Base-by-base conservation (phyloP, 2,797 vertebrate species). In the Nasua narica region DNA sequence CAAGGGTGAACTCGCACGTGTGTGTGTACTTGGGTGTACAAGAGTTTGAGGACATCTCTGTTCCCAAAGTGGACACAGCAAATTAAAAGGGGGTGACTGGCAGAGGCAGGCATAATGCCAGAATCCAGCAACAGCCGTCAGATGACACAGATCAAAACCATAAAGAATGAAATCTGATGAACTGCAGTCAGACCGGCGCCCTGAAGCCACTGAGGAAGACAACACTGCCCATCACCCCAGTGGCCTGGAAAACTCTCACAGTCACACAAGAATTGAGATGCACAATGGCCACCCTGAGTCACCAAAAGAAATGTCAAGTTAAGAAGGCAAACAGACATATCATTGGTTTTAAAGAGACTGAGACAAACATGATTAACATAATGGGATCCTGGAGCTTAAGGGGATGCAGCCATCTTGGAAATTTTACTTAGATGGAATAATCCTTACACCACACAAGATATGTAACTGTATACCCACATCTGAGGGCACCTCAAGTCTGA, bases 281-380 rank as follows among this genome's bases (percentile, higher is more conserved):
- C 18, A 14, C 25, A n/a, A 6, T 27, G 7, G 81, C 54, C 40
- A 92, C n/a, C 76, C 60, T 78, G 35, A 91, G 65, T 97, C 85
- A 96, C 60, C 69, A 87, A 65, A 97, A 87, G 67, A 95, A 97
- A 93, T 46, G 52, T 77, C 95, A 91, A 58, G n/a, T 79, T 70
- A 91, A 48, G 50, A 85, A 87, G 54, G 27, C 82, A 94, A 83
- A 93, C 37, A 92, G 76, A 95, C 32, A 92, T 9, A 15, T 69
- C 46, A 7, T 10, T n/a, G n/a, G 54, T 83, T 83, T 92, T 50
- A 90, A 76, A 84, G 74, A 92, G 69, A 77, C 40, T 70, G 85
- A 77, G 92, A 88, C 27, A 74, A 94, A 96, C 77, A 79, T 54
- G 32, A 8, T 58, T 67, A 58, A 93, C 87, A 79, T 79, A 78